A percentile compares a stretch with the other conserved stretches of the same genome.
phyloP scores from a whole-genome alignment of 64 coral and sea anemone species.

The Stichodactyla helianthus region DNA sequence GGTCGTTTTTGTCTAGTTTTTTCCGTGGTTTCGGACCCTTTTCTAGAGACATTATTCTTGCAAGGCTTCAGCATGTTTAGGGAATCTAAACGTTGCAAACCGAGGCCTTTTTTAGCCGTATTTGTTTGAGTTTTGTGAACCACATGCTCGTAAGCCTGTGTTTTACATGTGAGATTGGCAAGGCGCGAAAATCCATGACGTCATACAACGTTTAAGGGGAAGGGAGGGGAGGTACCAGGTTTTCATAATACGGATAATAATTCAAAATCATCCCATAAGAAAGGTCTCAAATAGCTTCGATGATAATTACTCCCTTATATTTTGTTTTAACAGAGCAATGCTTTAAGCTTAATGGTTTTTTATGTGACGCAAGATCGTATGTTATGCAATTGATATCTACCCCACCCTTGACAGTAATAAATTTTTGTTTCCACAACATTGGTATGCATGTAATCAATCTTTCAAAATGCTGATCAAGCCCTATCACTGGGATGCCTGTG shows the following conservation, averaged over 20 bases:
- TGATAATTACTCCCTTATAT: not conserved
- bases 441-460: not conserved
- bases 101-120: not conserved
- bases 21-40: not conserved
- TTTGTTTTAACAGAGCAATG: not conserved
- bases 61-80: conserved; percentile 8
- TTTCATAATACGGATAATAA: not conserved
- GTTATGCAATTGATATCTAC: not conserved
- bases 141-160: not conserved
- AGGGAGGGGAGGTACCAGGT: not conserved
- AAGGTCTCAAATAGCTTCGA: not conserved
- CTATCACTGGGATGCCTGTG: not conserved
- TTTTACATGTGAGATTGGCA: not conserved
- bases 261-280: not conserved
- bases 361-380: not conserved
- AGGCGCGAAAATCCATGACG: conserved; percentile 6
- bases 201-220: not conserved
- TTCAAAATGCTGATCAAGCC: not conserved
- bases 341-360: not conserved
- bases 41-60: not conserved
- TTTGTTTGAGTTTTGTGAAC: not conserved
- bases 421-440: not conserved
- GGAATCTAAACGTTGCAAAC: not conserved
- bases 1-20: not conserved
- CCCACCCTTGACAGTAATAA: not conserved